These are phyloP conservation scores for Nebria ingens DNA, from an alignment of 1,140 invertebrate species.

Conservation along the genomic window DNA sequence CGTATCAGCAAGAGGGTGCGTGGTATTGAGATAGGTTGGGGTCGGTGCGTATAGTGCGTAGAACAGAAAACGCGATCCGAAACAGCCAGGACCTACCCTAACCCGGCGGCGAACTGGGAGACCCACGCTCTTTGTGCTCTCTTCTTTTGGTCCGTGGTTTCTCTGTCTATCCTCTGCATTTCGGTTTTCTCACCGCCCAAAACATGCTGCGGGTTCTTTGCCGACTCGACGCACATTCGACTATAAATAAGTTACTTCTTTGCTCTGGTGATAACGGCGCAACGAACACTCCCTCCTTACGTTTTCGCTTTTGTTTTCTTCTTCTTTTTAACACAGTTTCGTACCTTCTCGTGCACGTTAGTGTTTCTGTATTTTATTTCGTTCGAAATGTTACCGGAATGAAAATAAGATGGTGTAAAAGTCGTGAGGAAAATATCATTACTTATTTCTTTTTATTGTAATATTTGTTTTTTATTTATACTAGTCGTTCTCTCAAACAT, in stretches of 20 bases:
- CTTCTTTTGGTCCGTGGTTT: not conserved
- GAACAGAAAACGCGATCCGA: not conserved
- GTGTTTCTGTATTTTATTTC: no score
- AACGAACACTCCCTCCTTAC: not conserved
- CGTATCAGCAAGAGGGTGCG: not conserved
- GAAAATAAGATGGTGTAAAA: no score
- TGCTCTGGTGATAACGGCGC: not conserved
- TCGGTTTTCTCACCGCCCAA: not conserved
- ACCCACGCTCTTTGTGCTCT: not conserved
- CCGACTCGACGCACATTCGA: no score
- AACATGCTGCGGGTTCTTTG: not conserved
- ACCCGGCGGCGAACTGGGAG: not conserved
- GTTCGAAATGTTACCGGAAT: no score
- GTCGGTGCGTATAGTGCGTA: not conserved
- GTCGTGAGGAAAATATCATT: no score
- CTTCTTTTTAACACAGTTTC: no score
- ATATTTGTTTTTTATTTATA: no score
- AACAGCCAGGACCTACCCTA: not conserved
- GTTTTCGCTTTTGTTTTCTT: no score
- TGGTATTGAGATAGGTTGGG: not conserved
- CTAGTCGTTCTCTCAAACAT: no score
- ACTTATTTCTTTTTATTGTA: no score
- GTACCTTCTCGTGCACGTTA: no score
- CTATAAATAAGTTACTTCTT: not conserved
- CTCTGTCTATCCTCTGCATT: not conserved